phyloP scores from a whole-genome alignment of 2,797 vertebrate genomes.

The Eleutherodactylus coqui region DNA sequence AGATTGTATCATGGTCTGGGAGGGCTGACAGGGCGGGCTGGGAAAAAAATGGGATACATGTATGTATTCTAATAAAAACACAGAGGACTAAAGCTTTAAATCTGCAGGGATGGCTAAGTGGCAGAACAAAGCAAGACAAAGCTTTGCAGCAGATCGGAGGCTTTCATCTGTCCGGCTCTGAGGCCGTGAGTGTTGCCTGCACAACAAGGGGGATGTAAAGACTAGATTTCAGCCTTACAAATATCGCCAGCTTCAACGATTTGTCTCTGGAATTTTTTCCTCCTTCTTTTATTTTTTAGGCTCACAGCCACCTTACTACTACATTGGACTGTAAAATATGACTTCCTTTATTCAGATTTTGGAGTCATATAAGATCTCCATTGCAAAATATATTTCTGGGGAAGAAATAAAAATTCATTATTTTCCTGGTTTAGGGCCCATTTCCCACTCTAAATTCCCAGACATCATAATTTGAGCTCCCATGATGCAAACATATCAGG shows the following conservation, averaged over 20 bases:
- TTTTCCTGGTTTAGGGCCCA: not conserved
- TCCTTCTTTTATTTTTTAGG: not conserved
- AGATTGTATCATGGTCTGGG: rapidly evolving
- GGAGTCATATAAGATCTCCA: not conserved
- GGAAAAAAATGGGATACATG: constrained; percentile 41
- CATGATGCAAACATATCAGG: not conserved
- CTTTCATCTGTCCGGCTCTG: constrained; percentile 63
- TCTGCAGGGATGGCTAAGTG: constrained; percentile 40
- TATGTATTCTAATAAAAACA: constrained; percentile 55
- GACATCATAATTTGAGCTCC: not conserved
- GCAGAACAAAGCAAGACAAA: constrained; percentile 58
- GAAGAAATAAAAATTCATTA: not conserved
- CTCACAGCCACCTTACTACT: not conserved
- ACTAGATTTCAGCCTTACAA: not conserved
- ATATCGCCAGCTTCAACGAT: not conserved
- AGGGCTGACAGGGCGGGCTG: constrained; percentile 41
- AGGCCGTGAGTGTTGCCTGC: constrained; percentile 1
- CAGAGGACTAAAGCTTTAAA: constrained; percentile 33
- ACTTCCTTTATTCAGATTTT: not conserved
- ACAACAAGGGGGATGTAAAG: not conserved
- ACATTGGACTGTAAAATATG: not conserved
- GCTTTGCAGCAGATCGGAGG: constrained; percentile 57
- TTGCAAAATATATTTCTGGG: not conserved
- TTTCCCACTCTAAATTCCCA: not conserved
- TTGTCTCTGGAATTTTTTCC: not conserved